phyloP scores from a whole-genome alignment of 1,140 invertebrate genomes.

The Bombus huntii region DNA sequence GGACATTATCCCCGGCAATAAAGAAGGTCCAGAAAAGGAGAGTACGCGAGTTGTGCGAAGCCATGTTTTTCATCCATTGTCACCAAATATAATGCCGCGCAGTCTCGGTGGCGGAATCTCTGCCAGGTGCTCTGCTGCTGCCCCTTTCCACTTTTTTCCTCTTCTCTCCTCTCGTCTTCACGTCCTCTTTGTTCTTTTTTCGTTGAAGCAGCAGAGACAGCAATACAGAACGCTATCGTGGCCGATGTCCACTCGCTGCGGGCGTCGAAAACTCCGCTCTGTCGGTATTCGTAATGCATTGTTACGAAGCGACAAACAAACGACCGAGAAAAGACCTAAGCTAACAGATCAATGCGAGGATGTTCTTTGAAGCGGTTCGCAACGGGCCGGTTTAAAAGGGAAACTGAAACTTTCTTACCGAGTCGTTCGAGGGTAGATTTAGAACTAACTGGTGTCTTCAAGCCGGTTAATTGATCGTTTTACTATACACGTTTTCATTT shows the following conservation, averaged over 20 bases:
- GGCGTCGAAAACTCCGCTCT: conserved; percentile 44
- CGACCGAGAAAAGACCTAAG: conserved; percentile 57
- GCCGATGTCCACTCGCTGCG: conserved; percentile 40
- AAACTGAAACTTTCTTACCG: conserved; percentile 17
- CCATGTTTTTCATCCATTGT: conserved; percentile 75
- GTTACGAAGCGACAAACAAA: conserved; percentile 68
- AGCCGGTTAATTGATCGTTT: conserved; percentile 37
- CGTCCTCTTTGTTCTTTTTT: not conserved
- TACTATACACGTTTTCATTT: too few species aligned
- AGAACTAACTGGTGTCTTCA: not conserved
- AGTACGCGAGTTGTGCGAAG: conserved; percentile 73
- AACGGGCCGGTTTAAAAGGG: not conserved
- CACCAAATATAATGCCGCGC: conserved; percentile 73
- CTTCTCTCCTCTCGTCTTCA: not conserved
- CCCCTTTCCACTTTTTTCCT: not conserved
- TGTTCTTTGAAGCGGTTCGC: conserved; percentile 5
- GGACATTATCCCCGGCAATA: conserved; percentile 72
- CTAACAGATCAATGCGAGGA: conserved; percentile 40
- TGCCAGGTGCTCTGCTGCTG: conserved; percentile 67
- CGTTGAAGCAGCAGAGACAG: not conserved
- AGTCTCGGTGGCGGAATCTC: conserved; percentile 62
- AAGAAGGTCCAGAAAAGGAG: conserved; percentile 66
- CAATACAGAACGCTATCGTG: not conserved
- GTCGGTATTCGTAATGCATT: conserved; percentile 57
- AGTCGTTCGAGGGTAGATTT: not conserved